These are phyloP conservation scores for Ictalurus punctatus DNA, from an alignment of 2,113 vertebrate species.

Conservation along the genomic window DNA sequence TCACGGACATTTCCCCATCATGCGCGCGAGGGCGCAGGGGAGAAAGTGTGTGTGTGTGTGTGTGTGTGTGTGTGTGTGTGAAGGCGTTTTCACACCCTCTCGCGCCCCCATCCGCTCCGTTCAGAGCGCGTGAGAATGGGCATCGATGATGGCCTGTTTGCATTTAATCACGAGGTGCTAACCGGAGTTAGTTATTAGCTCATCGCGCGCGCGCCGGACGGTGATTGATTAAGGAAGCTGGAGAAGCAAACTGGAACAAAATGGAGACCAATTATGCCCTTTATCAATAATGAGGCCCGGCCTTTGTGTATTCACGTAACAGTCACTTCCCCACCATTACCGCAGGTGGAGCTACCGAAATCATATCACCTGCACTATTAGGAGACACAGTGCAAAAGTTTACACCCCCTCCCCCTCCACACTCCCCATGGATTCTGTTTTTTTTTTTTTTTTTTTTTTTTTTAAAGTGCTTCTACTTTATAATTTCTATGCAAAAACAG, in stretches of 20 bases:
- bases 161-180: conserved; percentile 74
- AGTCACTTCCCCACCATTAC: conserved; percentile 30
- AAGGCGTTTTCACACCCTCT: conserved; percentile 62
- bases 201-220: conserved; percentile 45
- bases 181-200: conserved; percentile 65
- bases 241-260: conserved; percentile 51
- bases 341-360: conserved; percentile 25
- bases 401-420: background rate
- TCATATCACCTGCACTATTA: conserved; percentile 1
- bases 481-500: background rate
- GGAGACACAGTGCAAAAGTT: conserved; percentile 1
- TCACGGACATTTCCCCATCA: conserved; percentile 60
- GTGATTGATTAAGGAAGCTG: conserved; percentile 69
- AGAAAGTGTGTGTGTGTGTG: conserved; percentile 7
- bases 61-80: conserved; percentile 20
- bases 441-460: too few species aligned
- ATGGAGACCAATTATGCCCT: conserved; percentile 50
- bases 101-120: conserved; percentile 12
- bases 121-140: conserved; percentile 47
- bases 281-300: conserved; percentile 16
- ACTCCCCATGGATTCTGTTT: background rate
- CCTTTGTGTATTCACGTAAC: conserved; percentile 64
- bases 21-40: conserved; percentile 36
- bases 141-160: conserved; percentile 73
- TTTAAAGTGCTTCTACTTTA: background rate